These are phyloP conservation scores for Cylloceria caligata DNA, from an alignment of 2,888 invertebrate species.

Conservation along the genomic window DNA sequence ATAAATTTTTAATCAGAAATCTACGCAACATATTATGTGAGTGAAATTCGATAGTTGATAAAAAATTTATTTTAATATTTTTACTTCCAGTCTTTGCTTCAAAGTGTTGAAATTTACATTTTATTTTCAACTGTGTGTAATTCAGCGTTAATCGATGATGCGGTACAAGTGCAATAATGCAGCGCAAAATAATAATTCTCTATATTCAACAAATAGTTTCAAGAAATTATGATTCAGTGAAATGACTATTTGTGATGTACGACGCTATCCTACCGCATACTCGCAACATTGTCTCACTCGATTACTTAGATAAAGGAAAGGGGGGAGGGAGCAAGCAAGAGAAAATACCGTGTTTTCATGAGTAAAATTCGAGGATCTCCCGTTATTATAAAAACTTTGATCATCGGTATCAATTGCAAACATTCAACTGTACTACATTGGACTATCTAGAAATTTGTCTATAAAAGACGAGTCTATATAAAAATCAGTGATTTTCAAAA, in stretches of 20 bases:
- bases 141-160: conserved; percentile 23
- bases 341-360: background rate
- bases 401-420: conserved; percentile 42
- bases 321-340: background rate
- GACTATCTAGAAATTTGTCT: conserved; percentile 14
- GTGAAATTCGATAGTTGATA: background rate
- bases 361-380: conserved; percentile 8
- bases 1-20: background rate
- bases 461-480: conserved; percentile 29
- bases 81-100: background rate
- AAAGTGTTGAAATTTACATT: background rate
- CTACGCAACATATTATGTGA: background rate
- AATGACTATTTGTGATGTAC: conserved; percentile 10
- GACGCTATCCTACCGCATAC: conserved; percentile 16
- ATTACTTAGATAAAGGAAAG: conserved; percentile 10
- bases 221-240: conserved; percentile 15
- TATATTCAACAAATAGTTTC: background rate
- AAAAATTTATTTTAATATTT: background rate
- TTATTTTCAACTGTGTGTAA: conserved; percentile 11
- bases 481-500: conserved; percentile 31
- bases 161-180: conserved; percentile 17
- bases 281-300: conserved; percentile 19
- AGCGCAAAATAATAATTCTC: background rate
- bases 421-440: conserved; percentile 25
- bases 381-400: conserved; percentile 43